phyloP scores from a whole-genome alignment of 2,888 invertebrate genomes.

The Drosophila multiciliata region DNA sequence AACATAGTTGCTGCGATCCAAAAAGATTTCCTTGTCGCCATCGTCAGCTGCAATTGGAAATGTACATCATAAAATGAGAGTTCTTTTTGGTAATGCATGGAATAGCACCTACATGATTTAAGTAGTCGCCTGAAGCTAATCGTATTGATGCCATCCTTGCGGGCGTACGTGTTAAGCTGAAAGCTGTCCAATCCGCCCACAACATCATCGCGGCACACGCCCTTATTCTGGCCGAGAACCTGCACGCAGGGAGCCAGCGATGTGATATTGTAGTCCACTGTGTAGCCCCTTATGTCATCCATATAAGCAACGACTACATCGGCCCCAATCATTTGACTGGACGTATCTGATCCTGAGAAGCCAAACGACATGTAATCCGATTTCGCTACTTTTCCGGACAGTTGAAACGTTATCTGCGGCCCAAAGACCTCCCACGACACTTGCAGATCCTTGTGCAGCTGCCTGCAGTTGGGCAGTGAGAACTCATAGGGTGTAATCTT shows the following conservation, averaged over 20 bases:
- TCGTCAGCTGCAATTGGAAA: conserved; percentile 87
- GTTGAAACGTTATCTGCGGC: conserved; percentile 92
- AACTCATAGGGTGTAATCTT: conserved; percentile 88
- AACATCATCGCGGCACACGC: conserved; percentile 93
- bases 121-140: conserved; percentile 92
- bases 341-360: conserved; percentile 90
- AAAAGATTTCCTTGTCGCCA: conserved; percentile 90
- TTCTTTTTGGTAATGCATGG: not conserved
- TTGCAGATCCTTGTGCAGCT: conserved; percentile 93
- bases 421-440: conserved; percentile 97
- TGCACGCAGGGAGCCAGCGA: conserved; percentile 94
- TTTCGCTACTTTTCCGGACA: conserved; percentile 90
- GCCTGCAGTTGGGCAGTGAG: conserved; percentile 92
- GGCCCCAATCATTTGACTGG: conserved; percentile 93
- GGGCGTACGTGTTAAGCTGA: conserved; percentile 90
- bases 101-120: conserved; percentile 88
- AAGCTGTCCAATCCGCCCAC: conserved; percentile 93
- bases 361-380: conserved; percentile 96
- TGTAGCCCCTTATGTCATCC: conserved; percentile 90
- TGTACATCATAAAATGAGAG: too few species aligned
- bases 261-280: conserved; percentile 94
- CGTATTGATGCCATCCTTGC: conserved; percentile 91
- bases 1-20: conserved; percentile 88
- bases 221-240: conserved; percentile 93
- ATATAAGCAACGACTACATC: conserved; percentile 93